Base-by-base conservation (phyloP, 2,797 vertebrate genomes). In the Phoxinus dragarum region DNA sequence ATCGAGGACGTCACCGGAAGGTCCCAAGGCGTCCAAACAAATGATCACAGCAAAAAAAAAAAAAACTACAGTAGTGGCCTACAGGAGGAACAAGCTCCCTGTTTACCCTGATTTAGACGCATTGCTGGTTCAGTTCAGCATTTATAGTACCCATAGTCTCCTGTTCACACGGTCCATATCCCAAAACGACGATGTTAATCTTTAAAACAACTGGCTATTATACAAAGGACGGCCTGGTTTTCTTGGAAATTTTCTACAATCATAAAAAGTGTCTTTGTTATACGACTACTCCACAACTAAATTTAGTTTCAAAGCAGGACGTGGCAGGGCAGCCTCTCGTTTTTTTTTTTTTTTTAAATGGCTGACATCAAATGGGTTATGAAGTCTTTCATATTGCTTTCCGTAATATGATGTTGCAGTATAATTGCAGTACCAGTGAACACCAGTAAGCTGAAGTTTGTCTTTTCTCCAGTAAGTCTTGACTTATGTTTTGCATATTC, bases 91-190 rank as follows among this genome's bases (percentile, higher is more conserved):
- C 92, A 72, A 85, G 91, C 83, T 84, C 88, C 86, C 78, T 4
- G 88, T 92, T 91, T 90, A 95, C 93, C 93, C 93, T 93, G 93
- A 94, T 93, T 92, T 92, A 89, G 85, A 91, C 82, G 89, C 84
- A 89, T 81, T 89, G 91, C 91, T 90, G 72, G 82, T 93, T 92
- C 81, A 31, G 67, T 91, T 84, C 79, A 81, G 84, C 84, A 66
- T 27, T 59, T 73, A 40, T 40, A 66, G 84, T 83, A 87, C 87
- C 82, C 67, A 75, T 14, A 42, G 66, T n/a, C 69, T 49, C 61
- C 86, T 38, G 82, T 85, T 72, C 88, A 88, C 89, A 81, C 79
- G 40, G 83, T 71, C 81, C 86, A 40, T 21, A 34, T 68, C 77
- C 69, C 86, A 84, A 91, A 85, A 91, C 84, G 79, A 86, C 89